Evolutionary conservation across 2,888 invertebrate genomes (phyloP).

Genomic region (Lasioglossum leucozonium): DNA sequence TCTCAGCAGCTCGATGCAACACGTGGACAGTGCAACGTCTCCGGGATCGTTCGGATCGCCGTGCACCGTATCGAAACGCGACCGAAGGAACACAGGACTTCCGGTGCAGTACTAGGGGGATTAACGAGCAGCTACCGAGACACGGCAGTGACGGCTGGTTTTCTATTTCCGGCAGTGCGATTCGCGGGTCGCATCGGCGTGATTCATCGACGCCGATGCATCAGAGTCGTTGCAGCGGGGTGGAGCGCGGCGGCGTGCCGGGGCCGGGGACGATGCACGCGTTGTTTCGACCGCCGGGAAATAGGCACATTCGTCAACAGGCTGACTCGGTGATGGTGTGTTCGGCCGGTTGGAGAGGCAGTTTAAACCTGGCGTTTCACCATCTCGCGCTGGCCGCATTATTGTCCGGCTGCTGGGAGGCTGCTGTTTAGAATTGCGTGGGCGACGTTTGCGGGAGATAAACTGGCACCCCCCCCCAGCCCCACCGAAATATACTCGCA

Average conservation of each 20-base stretch:
- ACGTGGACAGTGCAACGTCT: neutral
- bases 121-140: conserved; percentile 6
- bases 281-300: conserved; percentile 28
- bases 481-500: neutral
- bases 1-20: neutral
- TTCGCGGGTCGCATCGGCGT: conserved; percentile 23
- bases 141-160: conserved; percentile 8
- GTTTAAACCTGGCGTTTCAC: conserved; percentile 15
- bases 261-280: conserved; percentile 17
- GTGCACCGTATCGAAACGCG: neutral
- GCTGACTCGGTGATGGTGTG: conserved; percentile 33
- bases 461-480: no score
- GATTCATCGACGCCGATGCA: conserved; percentile 30
- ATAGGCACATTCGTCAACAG: conserved; percentile 29
- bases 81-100: conserved; percentile 10
- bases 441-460: neutral
- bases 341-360: conserved; percentile 24
- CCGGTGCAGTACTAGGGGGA: neutral
- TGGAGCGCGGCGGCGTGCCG: neutral
- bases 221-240: conserved; percentile 6
- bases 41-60: neutral
- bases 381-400: conserved; percentile 10
- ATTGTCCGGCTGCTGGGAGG: conserved; percentile 5
- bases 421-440: neutral
- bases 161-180: conserved; percentile 30